phyloP scores from a whole-genome alignment of 2,797 vertebrate genomes.

The Scarus forsteni region DNA sequence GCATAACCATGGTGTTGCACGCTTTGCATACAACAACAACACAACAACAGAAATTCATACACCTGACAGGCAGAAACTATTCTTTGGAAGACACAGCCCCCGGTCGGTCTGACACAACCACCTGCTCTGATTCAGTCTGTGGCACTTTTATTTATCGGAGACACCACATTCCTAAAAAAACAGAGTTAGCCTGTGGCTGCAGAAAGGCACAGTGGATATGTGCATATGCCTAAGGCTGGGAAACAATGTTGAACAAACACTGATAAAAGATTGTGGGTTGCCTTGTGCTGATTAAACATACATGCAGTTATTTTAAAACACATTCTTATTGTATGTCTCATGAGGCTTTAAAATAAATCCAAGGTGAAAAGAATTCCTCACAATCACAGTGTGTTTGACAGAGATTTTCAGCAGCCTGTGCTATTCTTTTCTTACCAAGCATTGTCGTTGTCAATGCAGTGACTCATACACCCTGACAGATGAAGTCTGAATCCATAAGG shows the following conservation, averaged over 20 bases:
- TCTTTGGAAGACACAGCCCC: conserved; percentile 55
- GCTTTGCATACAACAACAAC: conserved; percentile 34
- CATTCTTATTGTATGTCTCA: conserved; percentile 39
- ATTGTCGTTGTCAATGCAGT: conserved; percentile 61
- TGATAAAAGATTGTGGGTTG: conserved; percentile 56
- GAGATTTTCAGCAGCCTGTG: conserved; percentile 53
- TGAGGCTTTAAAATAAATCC: conserved; percentile 39
- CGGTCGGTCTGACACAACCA: conserved; percentile 65
- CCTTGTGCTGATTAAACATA: conserved; percentile 45
- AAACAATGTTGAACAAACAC: conserved; percentile 52
- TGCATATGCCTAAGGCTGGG: conserved; percentile 22
- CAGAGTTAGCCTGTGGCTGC: conserved; percentile 61
- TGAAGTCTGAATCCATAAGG: conserved; percentile 57
- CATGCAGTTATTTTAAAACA: conserved; percentile 53
- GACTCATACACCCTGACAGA: conserved; percentile 65
- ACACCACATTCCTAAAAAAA: conserved; percentile 36
- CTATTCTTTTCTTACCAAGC: conserved; percentile 57
- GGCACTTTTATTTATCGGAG: conserved; percentile 53
- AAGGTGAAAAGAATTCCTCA: conserved; percentile 44
- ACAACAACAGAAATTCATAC: conserved; percentile 24
- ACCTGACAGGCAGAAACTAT: conserved; percentile 58
- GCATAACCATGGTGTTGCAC: conserved; percentile 44
- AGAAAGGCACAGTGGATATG: conserved; percentile 48
- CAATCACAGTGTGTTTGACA: conserved; percentile 50
- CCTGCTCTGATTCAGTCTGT: conserved; percentile 62